These are phyloP conservation scores for Nymphalis io DNA, from an alignment of 1,140 invertebrate genomes.

Conservation along the genomic window DNA sequence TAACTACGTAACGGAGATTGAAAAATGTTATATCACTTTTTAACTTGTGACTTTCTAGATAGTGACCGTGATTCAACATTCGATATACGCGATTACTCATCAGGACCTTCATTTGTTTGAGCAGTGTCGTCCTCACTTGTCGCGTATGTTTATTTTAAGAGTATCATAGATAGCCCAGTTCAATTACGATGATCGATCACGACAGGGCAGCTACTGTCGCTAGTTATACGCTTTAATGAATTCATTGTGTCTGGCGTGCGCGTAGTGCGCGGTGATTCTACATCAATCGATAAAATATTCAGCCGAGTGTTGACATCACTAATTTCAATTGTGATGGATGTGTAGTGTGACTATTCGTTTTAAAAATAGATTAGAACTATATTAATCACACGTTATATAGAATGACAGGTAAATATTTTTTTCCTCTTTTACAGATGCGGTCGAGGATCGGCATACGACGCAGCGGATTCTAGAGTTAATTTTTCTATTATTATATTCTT, in stretches of 20 bases:
- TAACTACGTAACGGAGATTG: conserved; percentile 29
- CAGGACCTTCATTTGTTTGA: conserved; percentile 36
- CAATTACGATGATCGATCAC: conserved; percentile 71
- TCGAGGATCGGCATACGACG: not conserved
- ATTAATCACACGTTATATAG: conserved; percentile 18
- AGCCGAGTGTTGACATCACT: conserved; percentile 55
- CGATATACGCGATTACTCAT: conserved; percentile 47
- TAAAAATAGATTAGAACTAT: conserved; percentile 15
- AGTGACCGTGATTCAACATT: conserved; percentile 14
- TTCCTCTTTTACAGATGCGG: conserved; percentile 48
- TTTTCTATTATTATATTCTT: not conserved
- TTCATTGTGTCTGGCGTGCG: conserved; percentile 49
- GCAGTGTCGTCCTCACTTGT: conserved; percentile 57
- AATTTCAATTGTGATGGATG: conserved; percentile 62
- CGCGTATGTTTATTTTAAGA: conserved; percentile 59
- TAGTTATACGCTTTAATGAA: conserved; percentile 57
- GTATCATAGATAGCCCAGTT: conserved; percentile 50
- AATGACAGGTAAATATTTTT: conserved; percentile 32
- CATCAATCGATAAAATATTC: conserved; percentile 62
- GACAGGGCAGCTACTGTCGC: conserved; percentile 48
- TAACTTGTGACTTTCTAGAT: conserved; percentile 44
- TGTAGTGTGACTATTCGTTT: conserved; percentile 24
- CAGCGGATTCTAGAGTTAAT: not conserved
- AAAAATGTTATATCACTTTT: conserved; percentile 21
- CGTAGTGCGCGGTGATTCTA: conserved; percentile 47